These are phyloP conservation scores for Typhlichthys eigenmanni DNA, from an alignment of 2,797 vertebrate genomes.

Conservation along the genomic window DNA sequence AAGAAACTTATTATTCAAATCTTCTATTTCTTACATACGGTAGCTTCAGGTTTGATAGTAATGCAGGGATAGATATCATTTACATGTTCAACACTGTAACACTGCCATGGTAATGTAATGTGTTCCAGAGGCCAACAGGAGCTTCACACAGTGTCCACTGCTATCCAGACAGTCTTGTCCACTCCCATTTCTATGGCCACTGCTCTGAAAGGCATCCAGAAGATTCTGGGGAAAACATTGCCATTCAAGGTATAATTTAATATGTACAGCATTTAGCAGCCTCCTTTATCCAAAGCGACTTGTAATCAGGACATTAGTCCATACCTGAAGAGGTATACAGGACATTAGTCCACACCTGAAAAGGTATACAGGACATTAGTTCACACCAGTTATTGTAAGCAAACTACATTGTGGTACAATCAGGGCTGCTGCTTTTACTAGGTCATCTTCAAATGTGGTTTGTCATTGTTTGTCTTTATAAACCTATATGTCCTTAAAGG, in stretches of 20 bases:
- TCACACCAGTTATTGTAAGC: too few species aligned
- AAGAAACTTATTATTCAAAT: background rate
- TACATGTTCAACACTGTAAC: background rate
- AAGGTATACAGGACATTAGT: too few species aligned
- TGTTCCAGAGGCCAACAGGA: slow-evolving; percentile 82
- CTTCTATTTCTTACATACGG: background rate
- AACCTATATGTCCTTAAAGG: too few species aligned
- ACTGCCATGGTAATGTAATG: slow-evolving; percentile 25
- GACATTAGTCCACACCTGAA: too few species aligned
- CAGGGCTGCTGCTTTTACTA: too few species aligned
- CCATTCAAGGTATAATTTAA: slow-evolving; percentile 88
- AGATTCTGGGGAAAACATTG: slow-evolving; percentile 87
- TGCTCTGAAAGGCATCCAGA: slow-evolving; percentile 88
- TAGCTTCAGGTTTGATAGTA: too few species aligned
- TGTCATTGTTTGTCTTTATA: too few species aligned
- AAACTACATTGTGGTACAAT: too few species aligned
- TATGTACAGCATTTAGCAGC: background rate
- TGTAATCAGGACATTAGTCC: background rate
- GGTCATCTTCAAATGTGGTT: too few species aligned
- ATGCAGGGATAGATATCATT: too few species aligned
- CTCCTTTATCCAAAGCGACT: background rate
- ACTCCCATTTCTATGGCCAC: slow-evolving; percentile 72
- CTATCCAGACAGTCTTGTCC: slow-evolving; percentile 87
- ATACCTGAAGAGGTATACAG: too few species aligned
- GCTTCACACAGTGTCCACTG: slow-evolving; percentile 83